A percentile compares a stretch with the other conserved stretches of the same genome.
Evolutionary conservation across 2,888 invertebrate species (phyloP).

Genomic region (Archaeoteleia sp.): DNA sequence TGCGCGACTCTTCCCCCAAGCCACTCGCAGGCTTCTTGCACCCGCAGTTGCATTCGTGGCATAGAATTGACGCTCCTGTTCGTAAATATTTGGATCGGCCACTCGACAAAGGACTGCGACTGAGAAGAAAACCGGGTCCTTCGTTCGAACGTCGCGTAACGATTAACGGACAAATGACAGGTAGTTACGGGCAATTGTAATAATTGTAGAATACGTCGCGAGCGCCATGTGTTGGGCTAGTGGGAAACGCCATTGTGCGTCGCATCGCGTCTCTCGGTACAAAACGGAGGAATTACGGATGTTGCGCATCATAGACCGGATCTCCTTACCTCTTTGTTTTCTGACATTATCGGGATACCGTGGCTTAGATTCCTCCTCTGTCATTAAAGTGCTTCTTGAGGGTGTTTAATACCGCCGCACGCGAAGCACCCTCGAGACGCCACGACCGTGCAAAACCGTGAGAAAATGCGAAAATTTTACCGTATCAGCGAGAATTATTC

Average conservation of each 20-base stretch:
- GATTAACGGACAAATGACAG: slow-evolving; percentile 72
- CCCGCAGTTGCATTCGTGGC: slow-evolving; percentile 22
- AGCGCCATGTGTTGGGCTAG: slow-evolving; percentile 65
- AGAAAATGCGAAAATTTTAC: slow-evolving; percentile 59
- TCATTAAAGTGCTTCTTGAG: slow-evolving; percentile 66
- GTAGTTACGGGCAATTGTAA: slow-evolving; percentile 72
- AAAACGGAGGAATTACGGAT: slow-evolving; percentile 52
- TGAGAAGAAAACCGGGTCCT: slow-evolving; percentile 37
- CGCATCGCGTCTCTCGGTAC: slow-evolving; percentile 21
- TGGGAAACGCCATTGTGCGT: slow-evolving; percentile 54
- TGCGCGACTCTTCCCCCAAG: slow-evolving; percentile 37
- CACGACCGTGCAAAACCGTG: slow-evolving; percentile 57
- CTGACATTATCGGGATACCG: slow-evolving; percentile 60
- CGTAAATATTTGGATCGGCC: slow-evolving; percentile 62
- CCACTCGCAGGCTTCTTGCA: slow-evolving; percentile 35
- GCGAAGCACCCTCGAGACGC: slow-evolving; percentile 51
- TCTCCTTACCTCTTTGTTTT: slow-evolving; percentile 59
- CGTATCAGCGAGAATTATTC: slow-evolving; percentile 58
- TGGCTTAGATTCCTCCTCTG: slow-evolving; percentile 68
- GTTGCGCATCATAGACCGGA: slow-evolving; percentile 52
- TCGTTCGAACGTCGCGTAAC: slow-evolving; percentile 64
- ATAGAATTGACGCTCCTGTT: slow-evolving; percentile 28
- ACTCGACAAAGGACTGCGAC: slow-evolving; percentile 53
- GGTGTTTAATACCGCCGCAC: slow-evolving; percentile 59
- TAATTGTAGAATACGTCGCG: slow-evolving; percentile 65